phyloP scores from a whole-genome alignment of 2,113 vertebrate genomes.

The Myotis lucifugus region DNA sequence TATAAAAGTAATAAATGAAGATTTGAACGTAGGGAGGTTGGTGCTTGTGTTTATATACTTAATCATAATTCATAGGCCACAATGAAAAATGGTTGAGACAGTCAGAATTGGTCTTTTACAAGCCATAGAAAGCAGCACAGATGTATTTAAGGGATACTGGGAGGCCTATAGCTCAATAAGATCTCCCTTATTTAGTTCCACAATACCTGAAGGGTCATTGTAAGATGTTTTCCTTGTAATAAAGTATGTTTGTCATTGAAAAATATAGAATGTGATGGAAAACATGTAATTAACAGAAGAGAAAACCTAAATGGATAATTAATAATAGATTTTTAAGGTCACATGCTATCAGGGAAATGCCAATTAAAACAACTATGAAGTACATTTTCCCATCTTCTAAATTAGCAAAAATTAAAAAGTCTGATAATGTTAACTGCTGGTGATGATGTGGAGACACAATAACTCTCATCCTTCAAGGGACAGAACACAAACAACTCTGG shows the following conservation, averaged over 20 bases:
- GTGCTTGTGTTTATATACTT: background rate
- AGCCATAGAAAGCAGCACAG: background rate
- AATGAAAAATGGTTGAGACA: background rate
- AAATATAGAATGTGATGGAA: background rate
- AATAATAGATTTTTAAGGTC: background rate
- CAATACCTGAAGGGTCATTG: background rate
- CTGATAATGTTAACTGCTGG: background rate
- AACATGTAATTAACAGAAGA: background rate
- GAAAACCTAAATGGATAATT: slow-evolving; percentile 5
- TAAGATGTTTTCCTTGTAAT: background rate
- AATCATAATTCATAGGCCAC: background rate
- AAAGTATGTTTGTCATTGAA: background rate
- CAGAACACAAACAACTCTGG: background rate
- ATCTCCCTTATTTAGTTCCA: background rate
- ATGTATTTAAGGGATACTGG: background rate
- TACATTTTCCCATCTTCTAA: background rate
- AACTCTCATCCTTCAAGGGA: background rate
- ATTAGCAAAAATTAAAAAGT: background rate
- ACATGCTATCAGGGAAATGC: background rate
- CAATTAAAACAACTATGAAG: background rate
- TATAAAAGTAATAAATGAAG: background rate
- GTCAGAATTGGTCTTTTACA: background rate
- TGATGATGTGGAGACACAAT: background rate
- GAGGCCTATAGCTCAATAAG: background rate
- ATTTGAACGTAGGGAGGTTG: background rate